Percentiles rank a stretch among this genome's conserved stretches.
Conservation (phyloP, 1,140 invertebrate genomes). For the Oncopodura yosiiana region DNA sequence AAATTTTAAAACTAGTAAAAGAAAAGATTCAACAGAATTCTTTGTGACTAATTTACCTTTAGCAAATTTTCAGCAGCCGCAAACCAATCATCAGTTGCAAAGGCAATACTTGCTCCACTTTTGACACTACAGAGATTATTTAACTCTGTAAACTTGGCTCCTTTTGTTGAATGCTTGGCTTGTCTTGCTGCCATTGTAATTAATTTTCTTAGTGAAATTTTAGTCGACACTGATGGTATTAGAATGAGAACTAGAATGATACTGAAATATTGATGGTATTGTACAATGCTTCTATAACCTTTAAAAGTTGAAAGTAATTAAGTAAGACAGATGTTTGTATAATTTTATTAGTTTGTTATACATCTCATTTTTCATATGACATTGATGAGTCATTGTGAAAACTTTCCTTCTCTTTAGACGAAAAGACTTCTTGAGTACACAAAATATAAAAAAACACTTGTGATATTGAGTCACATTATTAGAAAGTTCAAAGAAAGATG, state of each 20-base stretch:
- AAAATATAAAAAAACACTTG: too few species aligned
- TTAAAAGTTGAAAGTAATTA: too few species aligned
- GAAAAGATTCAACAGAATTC: slow-evolving; percentile 9
- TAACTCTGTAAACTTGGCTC: slow-evolving; percentile 34
- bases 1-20: not conserved
- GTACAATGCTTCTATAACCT: too few species aligned
- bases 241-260: slow-evolving; percentile 43
- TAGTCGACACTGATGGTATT: slow-evolving; percentile 22
- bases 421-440: too few species aligned
- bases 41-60: slow-evolving; percentile 38
- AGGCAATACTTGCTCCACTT: slow-evolving; percentile 51
- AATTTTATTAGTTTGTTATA: too few species aligned
- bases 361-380: too few species aligned
- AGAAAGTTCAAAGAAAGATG: slow-evolving; percentile 20
- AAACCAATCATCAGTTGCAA: slow-evolving; percentile 59
- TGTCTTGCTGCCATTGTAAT: slow-evolving; percentile 17
- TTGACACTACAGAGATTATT: slow-evolving; percentile 38
- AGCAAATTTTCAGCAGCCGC: slow-evolving; percentile 55
- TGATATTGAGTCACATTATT: too few species aligned
- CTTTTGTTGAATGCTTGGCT: not conserved
- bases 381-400: too few species aligned
- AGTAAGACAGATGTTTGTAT: too few species aligned
- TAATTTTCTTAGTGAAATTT: slow-evolving; percentile 11
- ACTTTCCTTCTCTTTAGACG: too few species aligned
- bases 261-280: slow-evolving; percentile 43